Conservation (phyloP, 1,140 invertebrate species). For the Cyclina sinensis region DNA sequence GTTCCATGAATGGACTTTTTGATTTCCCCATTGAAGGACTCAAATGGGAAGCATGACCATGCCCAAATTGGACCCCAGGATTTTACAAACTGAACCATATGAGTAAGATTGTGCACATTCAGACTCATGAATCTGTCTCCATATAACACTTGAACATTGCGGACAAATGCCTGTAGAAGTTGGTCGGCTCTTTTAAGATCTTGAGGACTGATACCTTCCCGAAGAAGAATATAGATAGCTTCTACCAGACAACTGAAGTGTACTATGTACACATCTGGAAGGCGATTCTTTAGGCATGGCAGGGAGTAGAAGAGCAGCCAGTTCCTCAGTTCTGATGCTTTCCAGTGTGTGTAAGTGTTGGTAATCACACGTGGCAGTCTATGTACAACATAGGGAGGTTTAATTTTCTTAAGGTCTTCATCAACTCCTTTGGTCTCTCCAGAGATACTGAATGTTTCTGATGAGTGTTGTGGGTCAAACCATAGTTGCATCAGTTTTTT, state of each 20-base stretch:
- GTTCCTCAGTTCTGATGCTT: conserved; percentile 59
- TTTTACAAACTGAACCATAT: conserved; percentile 56
- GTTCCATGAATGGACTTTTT: conserved; percentile 69
- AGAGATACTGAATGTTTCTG: conserved; percentile 38
- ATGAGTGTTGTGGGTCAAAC: conserved; percentile 30
- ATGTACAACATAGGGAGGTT: conserved; percentile 40
- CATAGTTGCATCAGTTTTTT: conserved; percentile 60
- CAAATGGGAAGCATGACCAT: conserved; percentile 68
- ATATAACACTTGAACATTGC: conserved; percentile 4
- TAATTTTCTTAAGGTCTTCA: conserved; percentile 15
- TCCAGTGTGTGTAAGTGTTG: conserved; percentile 55
- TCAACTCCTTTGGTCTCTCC: conserved; percentile 26
- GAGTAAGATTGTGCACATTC: conserved; percentile 62
- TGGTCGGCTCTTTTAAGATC: conserved; percentile 48
- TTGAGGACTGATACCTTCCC: background rate
- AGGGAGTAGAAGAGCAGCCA: conserved; percentile 62
- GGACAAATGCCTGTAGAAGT: conserved; percentile 40
- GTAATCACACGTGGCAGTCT: conserved; percentile 34
- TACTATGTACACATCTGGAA: conserved; percentile 52
- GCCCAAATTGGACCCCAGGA: conserved; percentile 62
- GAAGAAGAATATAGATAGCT: conserved; percentile 18
- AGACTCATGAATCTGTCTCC: conserved; percentile 51
- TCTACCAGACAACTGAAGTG: conserved; percentile 55
- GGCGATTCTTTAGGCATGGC: conserved; percentile 27
- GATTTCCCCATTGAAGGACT: conserved; percentile 57